A percentile compares a stretch with the other conserved stretches of the same genome.
phyloP scores from a whole-genome alignment of 2,888 invertebrate species.

The Noctua pronuba region DNA sequence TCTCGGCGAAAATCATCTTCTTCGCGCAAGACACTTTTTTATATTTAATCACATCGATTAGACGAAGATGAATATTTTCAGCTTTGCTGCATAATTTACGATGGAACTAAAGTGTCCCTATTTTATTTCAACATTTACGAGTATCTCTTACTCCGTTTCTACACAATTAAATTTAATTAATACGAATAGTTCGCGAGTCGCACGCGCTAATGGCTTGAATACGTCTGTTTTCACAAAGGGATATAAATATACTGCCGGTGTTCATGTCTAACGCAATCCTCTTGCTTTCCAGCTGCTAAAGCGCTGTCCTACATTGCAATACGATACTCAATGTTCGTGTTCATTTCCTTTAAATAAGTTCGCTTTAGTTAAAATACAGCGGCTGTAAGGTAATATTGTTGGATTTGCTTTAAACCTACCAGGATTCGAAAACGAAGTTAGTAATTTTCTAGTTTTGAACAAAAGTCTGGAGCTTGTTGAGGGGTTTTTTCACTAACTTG shows the following conservation, averaged over 20 bases:
- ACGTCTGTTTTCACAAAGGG: conserved; percentile 83
- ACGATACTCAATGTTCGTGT: conserved; percentile 51
- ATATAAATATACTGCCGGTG: conserved; percentile 77
- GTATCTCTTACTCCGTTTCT: conserved; percentile 80
- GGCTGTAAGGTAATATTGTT: conserved; percentile 35
- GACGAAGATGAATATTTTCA: conserved; percentile 62
- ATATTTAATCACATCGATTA: conserved; percentile 56
- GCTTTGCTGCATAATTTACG: conserved; percentile 60
- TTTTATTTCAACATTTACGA: conserved; percentile 68
- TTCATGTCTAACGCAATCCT: conserved; percentile 64
- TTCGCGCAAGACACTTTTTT: conserved; percentile 27
- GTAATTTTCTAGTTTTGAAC: conserved; percentile 6
- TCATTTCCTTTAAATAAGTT: conserved; percentile 50
- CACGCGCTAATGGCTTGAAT: conserved; percentile 85
- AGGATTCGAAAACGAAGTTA: conserved; percentile 23
- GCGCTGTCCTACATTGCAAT: conserved; percentile 57
- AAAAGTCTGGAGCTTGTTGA: neutral
- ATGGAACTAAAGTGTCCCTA: conserved; percentile 65
- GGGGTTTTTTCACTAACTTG: neutral
- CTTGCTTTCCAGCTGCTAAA: conserved; percentile 58
- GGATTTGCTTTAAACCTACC: conserved; percentile 15
- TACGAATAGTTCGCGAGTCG: conserved; percentile 88
- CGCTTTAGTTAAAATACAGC: conserved; percentile 38
- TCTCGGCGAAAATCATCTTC: conserved; percentile 44
- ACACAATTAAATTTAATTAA: conserved; percentile 90